Evolutionary conservation across 2,797 vertebrate species (phyloP), one percentile per base, ranked within the genome.

Genomic region (Lacerta agilis): DNA sequence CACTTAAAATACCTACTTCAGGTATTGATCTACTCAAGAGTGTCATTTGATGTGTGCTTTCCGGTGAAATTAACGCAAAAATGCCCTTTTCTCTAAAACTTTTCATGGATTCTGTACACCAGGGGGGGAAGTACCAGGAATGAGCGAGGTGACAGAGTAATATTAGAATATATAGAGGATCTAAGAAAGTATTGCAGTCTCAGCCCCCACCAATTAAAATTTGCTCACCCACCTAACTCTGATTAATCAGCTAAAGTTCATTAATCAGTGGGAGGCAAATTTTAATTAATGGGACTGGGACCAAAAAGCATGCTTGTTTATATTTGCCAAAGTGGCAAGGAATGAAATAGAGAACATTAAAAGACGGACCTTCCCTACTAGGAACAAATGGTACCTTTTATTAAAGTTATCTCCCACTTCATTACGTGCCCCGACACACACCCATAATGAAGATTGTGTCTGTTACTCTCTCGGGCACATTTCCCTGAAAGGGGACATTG

Each of bases 11-110:
- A 71, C 33, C 78, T 33, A 78, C 45, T 78, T 17, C 43, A 78
- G 20, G 23, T 64, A 23, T 23, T 64, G 17, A 64, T 64, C 61
- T 49, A 29, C 29, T 77, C 41, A 55, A 49, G 45, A 55, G 29
- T 23, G 18, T 64, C 45, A n/a, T 25, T 67, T 69, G 7, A 43
- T 82, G 33, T 27, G 41, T 82, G 25, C 20, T 17, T 66, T 72
- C 83, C 81, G 78, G 61, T 82, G 67, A 93, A 92, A 92, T 36
- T 88, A 88, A 75, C 77, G 69, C 66, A 88, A 66, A 45, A 8
- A 79, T 13, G 64, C 45, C 79, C 71, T 86, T 55, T 82, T 83
- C 82, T 80, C 77, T 67, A 91, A 91, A 84, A n/a, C 8, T 3
- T 64, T 64, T 64, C 61, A 64, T 64, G 80, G 87, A 69, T 82